Conservation (phyloP, 2,888 invertebrate genomes). For the Cartodere bifasciata region DNA sequence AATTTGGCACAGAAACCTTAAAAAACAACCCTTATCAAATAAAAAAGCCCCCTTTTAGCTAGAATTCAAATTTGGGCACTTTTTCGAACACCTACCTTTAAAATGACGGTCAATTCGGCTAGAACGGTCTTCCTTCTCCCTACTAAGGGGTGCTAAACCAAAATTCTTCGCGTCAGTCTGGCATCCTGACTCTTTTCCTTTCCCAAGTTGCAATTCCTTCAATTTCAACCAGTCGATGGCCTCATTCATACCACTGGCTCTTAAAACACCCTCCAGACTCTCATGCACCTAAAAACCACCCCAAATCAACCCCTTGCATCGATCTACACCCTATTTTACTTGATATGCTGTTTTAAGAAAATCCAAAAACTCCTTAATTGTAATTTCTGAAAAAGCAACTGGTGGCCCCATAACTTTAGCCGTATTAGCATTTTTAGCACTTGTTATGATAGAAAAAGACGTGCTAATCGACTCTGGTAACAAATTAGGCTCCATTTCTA, state of each 20-base stretch:
- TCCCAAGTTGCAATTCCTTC: conserved; percentile 34
- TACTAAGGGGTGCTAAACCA: too few relatives aligned
- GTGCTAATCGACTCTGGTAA: conserved; percentile 5
- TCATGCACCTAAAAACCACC: conserved; percentile 29
- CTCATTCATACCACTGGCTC: conserved; percentile 35
- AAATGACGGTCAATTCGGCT: too few relatives aligned
- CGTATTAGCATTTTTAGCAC: conserved; percentile 5
- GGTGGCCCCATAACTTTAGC: conserved; percentile 2
- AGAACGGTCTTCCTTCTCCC: too few relatives aligned
- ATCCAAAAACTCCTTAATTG: conserved; percentile 57
- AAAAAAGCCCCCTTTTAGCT: too few relatives aligned
- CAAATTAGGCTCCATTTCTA: conserved; percentile 10
- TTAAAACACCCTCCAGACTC: conserved; percentile 34
- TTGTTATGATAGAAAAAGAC: background rate
- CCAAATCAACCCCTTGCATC: conserved; percentile 6
- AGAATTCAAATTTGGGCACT: too few relatives aligned
- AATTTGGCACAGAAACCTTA: too few relatives aligned
- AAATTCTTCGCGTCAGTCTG: conserved; percentile 23
- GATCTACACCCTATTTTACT: conserved; percentile 29
- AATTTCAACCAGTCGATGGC: conserved; percentile 39
- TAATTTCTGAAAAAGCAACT: conserved; percentile 40
- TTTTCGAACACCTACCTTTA: too few relatives aligned
- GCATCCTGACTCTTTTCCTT: conserved; percentile 20
- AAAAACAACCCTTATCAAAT: too few relatives aligned
- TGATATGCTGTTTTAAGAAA: conserved; percentile 63